phyloP scores from a whole-genome alignment of 2,888 invertebrate species.

The Electrophaes corylata region DNA sequence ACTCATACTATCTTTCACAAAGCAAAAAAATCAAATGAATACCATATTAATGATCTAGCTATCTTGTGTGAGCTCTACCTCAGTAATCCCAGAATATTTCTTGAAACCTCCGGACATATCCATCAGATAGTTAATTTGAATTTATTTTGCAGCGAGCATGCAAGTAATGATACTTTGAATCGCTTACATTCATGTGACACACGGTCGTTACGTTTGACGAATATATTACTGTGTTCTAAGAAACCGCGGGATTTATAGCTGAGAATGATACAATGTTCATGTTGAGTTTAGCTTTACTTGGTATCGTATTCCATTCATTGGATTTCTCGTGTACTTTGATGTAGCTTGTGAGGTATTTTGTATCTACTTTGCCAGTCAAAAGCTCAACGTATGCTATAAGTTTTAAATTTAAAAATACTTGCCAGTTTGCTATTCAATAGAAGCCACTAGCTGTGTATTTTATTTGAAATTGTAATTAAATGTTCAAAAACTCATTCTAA shows the following conservation, averaged over 20 bases:
- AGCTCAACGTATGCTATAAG: constrained; percentile 1
- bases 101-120: constrained; percentile 51
- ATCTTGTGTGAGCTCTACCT: not conserved
- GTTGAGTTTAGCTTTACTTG: constrained; percentile 30
- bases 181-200: constrained; percentile 42
- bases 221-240: constrained; percentile 41
- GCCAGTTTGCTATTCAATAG: not conserved
- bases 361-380: constrained; percentile 1
- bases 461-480: not conserved
- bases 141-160: constrained; percentile 62
- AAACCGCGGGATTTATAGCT: constrained; percentile 36
- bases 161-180: constrained; percentile 52
- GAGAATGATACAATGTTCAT: constrained; percentile 38
- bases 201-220: constrained; percentile 42
- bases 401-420: not conserved
- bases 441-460: not conserved
- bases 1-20: too few species aligned
- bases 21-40: too few species aligned
- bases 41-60: constrained; percentile 8
- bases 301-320: constrained; percentile 32
- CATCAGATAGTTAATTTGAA: constrained; percentile 68
- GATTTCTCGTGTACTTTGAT: constrained; percentile 20
- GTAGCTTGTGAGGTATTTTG: constrained; percentile 16
- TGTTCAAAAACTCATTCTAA: not conserved
- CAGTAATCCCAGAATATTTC: constrained; percentile 34